A percentile compares a stretch with the other conserved stretches of the same genome.
phyloP scores from a whole-genome alignment of 2,888 invertebrate genomes.

The Heliconius charithonia region DNA sequence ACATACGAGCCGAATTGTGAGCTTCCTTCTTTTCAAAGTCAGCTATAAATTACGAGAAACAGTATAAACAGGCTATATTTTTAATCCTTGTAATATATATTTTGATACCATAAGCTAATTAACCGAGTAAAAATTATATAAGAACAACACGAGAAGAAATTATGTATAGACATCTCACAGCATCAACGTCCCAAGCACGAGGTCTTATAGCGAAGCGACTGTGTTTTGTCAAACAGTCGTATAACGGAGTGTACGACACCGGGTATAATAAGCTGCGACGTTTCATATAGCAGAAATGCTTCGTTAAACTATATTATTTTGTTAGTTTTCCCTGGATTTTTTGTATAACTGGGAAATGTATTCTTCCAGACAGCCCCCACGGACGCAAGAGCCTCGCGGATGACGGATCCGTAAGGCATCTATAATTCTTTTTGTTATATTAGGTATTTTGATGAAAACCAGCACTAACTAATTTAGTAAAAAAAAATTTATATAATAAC shows the following conservation, averaged over 20 bases:
- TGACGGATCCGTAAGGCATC: no score
- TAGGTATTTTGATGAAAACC: not conserved
- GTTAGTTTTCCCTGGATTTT: not conserved
- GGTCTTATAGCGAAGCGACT: conserved; percentile 27
- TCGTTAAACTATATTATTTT: conserved; percentile 42
- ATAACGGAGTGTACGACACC: conserved; percentile 44
- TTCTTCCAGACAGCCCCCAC: no score
- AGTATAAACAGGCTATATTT: no score
- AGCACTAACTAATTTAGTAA: not conserved
- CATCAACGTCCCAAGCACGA: not conserved
- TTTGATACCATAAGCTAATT: not conserved
- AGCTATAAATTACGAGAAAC: no score
- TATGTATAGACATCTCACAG: not conserved
- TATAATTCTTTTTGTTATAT: no score
- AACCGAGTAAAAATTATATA: not conserved
- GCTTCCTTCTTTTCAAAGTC: no score
- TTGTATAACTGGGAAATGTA: no score
- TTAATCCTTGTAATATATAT: no score
- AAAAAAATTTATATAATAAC: not conserved
- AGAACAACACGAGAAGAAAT: not conserved
- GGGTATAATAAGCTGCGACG: conserved; percentile 44
- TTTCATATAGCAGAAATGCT: conserved; percentile 39
- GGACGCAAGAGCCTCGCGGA: no score
- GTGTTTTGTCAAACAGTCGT: conserved; percentile 49
- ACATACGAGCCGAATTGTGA: no score